These are phyloP conservation scores for Apantesis nais DNA, from an alignment of 2,888 invertebrate species.

Conservation along the genomic window DNA sequence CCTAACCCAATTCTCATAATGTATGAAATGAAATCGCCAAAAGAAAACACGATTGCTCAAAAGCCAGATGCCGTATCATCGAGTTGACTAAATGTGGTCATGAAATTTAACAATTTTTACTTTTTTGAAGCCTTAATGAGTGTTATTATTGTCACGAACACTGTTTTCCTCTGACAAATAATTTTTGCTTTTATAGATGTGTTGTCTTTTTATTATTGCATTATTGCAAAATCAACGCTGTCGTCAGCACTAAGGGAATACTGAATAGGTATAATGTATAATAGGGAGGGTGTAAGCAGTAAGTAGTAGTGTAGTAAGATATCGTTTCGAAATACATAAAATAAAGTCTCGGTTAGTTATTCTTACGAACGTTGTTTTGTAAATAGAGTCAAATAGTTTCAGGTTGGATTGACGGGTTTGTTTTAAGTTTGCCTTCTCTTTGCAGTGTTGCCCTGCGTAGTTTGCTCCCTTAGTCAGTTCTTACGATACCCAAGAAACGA, in stretches of 20 bases:
- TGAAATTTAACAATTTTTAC: conserved; percentile 25
- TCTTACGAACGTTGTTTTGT: too few species aligned
- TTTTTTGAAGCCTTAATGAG: conserved; percentile 25
- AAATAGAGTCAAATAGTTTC: neutral
- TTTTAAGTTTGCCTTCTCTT: too few species aligned
- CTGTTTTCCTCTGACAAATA: conserved; percentile 24
- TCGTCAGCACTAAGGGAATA: conserved; percentile 3
- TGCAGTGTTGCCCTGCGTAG: too few species aligned
- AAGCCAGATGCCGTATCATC: conserved; percentile 26
- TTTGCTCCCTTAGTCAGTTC: too few species aligned
- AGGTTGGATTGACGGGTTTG: too few species aligned
- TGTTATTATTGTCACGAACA: conserved; percentile 27
- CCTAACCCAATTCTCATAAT: conserved; percentile 40
- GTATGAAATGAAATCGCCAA: conserved; percentile 13
- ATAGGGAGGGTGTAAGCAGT: too few species aligned
- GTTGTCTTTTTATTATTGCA: conserved; percentile 11
- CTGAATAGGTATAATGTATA: too few species aligned
- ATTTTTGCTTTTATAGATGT: conserved; percentile 20
- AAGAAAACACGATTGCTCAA: conserved; percentile 17
- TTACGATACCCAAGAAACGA: too few species aligned
- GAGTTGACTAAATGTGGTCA: conserved; percentile 22
- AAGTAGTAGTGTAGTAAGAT: too few species aligned
- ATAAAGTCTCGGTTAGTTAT: too few species aligned
- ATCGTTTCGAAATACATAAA: too few species aligned
- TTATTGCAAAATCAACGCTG: conserved; percentile 17